A percentile compares a stretch with the other conserved stretches of the same genome.
phyloP scores from a whole-genome alignment of 2,797 vertebrate species.

The Xenops minutus region DNA sequence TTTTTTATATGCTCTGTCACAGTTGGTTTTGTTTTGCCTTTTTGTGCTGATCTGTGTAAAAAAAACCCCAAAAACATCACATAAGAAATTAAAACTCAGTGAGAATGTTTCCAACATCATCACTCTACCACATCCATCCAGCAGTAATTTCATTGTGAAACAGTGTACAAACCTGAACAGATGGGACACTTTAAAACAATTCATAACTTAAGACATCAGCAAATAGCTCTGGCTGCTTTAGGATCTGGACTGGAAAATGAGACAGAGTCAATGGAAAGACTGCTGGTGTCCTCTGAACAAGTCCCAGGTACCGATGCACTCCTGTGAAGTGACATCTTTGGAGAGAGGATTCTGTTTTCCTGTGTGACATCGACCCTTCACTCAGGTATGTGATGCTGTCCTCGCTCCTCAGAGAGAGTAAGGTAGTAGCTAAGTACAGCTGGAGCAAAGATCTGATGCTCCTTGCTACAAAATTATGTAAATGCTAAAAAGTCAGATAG shows the following conservation, averaged over 20 bases:
- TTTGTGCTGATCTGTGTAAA: conserved; percentile 44
- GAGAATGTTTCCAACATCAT: conserved; percentile 13
- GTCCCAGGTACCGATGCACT: background rate
- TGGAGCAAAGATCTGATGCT: background rate
- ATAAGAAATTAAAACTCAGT: conserved; percentile 19
- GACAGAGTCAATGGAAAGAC: background rate
- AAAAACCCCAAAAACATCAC: background rate
- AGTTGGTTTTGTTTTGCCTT: conserved; percentile 42
- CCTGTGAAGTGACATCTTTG: rapidly evolving
- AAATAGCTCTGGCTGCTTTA: background rate
- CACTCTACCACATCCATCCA: background rate
- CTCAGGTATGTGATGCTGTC: background rate
- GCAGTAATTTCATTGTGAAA: conserved; percentile 37
- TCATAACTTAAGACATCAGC: background rate
- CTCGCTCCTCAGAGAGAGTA: background rate
- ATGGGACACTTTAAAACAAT: conserved; percentile 45
- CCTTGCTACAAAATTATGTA: background rate
- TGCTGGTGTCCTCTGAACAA: background rate
- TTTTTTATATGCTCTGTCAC: conserved; percentile 48
- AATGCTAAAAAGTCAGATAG: background rate
- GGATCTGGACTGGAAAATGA: background rate
- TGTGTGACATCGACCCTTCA: background rate
- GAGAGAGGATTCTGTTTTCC: background rate
- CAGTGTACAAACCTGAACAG: conserved; percentile 2
- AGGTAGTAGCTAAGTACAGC: background rate